A percentile compares a stretch with the other conserved stretches of the same genome.
Evolutionary conservation across 1,140 invertebrate genomes (phyloP).

Genomic region (Chelonus insularis): DNA sequence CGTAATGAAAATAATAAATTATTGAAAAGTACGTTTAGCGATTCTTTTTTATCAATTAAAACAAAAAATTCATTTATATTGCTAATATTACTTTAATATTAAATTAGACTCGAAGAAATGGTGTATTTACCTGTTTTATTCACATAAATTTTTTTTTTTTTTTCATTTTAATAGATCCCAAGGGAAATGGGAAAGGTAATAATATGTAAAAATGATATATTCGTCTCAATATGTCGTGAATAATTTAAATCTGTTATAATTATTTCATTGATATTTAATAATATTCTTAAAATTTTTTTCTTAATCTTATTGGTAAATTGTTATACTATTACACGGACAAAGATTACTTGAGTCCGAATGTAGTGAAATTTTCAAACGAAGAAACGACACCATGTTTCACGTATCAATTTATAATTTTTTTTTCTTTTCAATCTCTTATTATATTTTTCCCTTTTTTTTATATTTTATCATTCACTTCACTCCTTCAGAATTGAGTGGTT

Average conservation of each 20-base stretch:
- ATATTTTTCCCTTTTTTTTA: constrained; percentile 28
- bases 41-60: no score
- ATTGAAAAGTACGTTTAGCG: no score
- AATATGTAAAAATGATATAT: constrained; percentile 39
- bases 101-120: no score
- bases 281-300: constrained; percentile 35
- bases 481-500: constrained; percentile 37
- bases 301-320: constrained; percentile 43
- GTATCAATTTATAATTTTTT: constrained; percentile 19
- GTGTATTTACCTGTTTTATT: no score
- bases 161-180: constrained; percentile 1
- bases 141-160: constrained; percentile 8
- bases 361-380: constrained; percentile 43
- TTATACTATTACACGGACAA: constrained; percentile 41
- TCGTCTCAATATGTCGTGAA: constrained; percentile 35
- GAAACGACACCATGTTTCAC: constrained; percentile 1
- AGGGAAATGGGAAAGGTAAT: constrained; percentile 21
- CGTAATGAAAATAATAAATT: no score
- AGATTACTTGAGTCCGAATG: constrained; percentile 42
- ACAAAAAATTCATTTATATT: no score
- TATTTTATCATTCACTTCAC: constrained; percentile 33
- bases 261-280: constrained; percentile 37
- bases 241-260: constrained; percentile 42
- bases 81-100: no score
- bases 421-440: constrained; percentile 31